Conservation (phyloP, 2,888 invertebrate species). For the Papilio gigon region DNA sequence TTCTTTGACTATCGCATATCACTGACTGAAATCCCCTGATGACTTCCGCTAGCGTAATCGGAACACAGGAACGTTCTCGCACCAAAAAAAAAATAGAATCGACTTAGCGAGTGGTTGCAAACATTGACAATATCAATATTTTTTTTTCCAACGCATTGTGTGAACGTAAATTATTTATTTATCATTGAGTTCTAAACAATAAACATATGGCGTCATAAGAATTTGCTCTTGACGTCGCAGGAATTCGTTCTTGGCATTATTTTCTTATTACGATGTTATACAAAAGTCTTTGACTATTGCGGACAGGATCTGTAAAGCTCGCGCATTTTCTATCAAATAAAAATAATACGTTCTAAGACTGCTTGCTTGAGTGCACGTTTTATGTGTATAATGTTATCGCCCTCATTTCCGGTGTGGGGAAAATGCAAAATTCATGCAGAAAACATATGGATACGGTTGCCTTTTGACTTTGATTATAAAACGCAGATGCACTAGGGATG, state of each 20-base stretch:
- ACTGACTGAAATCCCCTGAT: too few relatives aligned
- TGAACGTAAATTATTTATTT: conserved; percentile 28
- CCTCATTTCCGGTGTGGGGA: too few relatives aligned
- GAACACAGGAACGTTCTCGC: too few relatives aligned
- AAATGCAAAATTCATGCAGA: too few relatives aligned
- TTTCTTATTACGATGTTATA: conserved; percentile 5
- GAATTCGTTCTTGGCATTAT: conserved; percentile 45
- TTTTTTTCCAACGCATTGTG: conserved; percentile 13
- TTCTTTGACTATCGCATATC: too few relatives aligned
- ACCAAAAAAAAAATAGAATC: too few relatives aligned
- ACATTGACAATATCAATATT: conserved; percentile 11
- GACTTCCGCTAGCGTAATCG: too few relatives aligned
- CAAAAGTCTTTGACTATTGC: not conserved
- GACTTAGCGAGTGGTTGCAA: too few relatives aligned
- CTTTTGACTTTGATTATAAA: too few relatives aligned
- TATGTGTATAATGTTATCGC: not conserved
- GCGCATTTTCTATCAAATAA: not conserved
- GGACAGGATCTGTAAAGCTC: not conserved
- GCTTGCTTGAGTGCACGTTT: not conserved
- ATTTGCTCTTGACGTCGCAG: conserved; percentile 14
- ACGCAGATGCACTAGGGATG: too few relatives aligned
- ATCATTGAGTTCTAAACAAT: conserved; percentile 27
- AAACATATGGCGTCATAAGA: conserved; percentile 18
- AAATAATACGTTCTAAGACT: not conserved
- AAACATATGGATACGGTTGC: too few relatives aligned